A percentile compares a stretch with the other conserved stretches of the same genome.
phyloP scores from a whole-genome alignment of 1,140 invertebrate genomes.

The Branchinecta lynchi region DNA sequence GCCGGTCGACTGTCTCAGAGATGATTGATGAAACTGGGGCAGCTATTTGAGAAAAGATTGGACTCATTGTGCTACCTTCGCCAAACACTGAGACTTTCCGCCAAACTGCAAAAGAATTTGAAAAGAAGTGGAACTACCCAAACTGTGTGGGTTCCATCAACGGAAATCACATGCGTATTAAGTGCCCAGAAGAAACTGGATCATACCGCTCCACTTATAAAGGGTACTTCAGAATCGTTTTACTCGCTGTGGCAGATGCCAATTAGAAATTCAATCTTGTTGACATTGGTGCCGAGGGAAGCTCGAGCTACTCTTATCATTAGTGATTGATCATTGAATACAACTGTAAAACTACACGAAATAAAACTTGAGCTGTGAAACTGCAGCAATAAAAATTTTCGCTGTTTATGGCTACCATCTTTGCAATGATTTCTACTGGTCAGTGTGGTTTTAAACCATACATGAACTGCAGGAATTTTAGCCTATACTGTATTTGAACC shows the following conservation, averaged over 20 bases:
- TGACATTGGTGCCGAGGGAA: slow-evolving; percentile 20
- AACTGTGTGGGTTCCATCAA: slow-evolving; percentile 27
- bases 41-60: neutral
- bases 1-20: neutral
- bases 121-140: slow-evolving; percentile 23
- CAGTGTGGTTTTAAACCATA: too few species aligned
- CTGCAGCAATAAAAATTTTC: too few species aligned
- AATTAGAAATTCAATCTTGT: slow-evolving; percentile 22
- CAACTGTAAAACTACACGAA: too few species aligned
- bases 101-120: slow-evolving; percentile 18
- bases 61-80: neutral
- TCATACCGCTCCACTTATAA: slow-evolving; percentile 27
- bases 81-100: neutral
- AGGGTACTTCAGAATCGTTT: slow-evolving; percentile 20
- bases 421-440: too few species aligned
- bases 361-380: too few species aligned
- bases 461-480: too few species aligned
- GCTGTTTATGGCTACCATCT: too few species aligned
- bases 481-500: too few species aligned
- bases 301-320: slow-evolving; percentile 20
- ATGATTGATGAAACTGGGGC: neutral
- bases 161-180: slow-evolving; percentile 28
- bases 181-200: slow-evolving; percentile 17
- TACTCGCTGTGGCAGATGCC: slow-evolving; percentile 23
- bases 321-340: too few species aligned